A percentile compares a stretch with the other conserved stretches of the same genome.
Conservation (phyloP, 2,113 vertebrate genomes). For the Charadrius vociferus region DNA sequence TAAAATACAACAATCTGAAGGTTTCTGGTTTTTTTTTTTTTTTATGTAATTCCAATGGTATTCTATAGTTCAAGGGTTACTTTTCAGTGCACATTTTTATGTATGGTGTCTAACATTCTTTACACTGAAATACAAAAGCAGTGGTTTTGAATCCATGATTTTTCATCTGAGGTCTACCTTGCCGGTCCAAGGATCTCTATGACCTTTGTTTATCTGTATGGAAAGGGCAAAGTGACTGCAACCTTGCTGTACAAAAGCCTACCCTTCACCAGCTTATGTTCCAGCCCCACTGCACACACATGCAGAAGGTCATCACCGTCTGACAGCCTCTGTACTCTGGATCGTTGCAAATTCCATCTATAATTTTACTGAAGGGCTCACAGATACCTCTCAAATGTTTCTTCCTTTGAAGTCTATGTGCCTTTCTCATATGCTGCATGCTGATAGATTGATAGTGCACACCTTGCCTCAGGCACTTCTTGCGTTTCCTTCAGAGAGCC, state of each 20-base stretch:
- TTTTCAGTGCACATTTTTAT: not conserved
- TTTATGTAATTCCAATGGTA: not conserved
- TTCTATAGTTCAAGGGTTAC: not conserved
- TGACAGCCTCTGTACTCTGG: not conserved
- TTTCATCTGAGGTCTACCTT: not conserved
- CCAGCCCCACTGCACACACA: no score
- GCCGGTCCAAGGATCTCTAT: not conserved
- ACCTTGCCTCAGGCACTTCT: not conserved
- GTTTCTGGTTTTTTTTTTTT: not conserved
- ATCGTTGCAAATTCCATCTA: not conserved
- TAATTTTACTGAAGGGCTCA: not conserved
- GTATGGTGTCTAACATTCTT: rapidly evolving
- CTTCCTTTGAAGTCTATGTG: not conserved
- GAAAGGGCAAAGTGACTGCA: not conserved
- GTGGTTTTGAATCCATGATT: not conserved
- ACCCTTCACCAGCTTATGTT: not conserved
- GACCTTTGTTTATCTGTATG: not conserved
- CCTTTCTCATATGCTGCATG: not conserved
- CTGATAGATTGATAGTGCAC: not conserved
- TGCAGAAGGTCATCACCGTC: not conserved
- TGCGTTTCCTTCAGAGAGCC: not conserved
- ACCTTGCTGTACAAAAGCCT: not conserved
- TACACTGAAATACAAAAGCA: not conserved
- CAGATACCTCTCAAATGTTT: not conserved
- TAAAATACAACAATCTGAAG: not conserved